Percentiles rank a stretch among this genome's conserved stretches.
Evolutionary conservation across 2,888 invertebrate genomes (phyloP).

Genomic region (Diaphora mendica): DNA sequence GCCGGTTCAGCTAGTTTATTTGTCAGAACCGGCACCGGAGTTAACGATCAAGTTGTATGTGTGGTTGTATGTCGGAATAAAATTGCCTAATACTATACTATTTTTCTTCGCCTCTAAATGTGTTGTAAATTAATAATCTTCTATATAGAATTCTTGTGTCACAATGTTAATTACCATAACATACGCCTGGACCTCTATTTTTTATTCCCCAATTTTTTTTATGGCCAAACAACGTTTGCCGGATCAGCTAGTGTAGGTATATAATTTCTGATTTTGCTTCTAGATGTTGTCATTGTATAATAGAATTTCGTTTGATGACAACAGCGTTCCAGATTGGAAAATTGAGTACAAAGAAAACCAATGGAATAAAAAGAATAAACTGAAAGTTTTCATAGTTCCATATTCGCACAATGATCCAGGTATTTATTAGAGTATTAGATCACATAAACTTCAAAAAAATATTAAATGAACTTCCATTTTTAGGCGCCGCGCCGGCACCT

Average conservation of each 20-base stretch:
- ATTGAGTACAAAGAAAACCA: constrained; percentile 92
- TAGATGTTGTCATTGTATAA: constrained; percentile 97
- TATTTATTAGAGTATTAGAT: constrained; percentile 51
- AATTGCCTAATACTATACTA: not conserved
- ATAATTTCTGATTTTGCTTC: constrained; percentile 26
- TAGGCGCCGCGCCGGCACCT: no score
- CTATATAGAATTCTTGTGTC: no score
- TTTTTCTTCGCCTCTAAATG: not conserved
- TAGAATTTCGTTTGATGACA: constrained; percentile 94
- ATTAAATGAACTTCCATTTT: not conserved
- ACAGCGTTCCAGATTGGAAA: constrained; percentile 98
- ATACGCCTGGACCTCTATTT: no score
- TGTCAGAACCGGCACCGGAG: no score
- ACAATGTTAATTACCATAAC: no score
- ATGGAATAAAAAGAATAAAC: constrained; percentile 92
- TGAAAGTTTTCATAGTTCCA: constrained; percentile 98
- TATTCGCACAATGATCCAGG: constrained; percentile 99
- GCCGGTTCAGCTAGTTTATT: no score
- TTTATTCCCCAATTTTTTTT: no score
- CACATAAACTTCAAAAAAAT: not conserved
- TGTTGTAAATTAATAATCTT: no score
- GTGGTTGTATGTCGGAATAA: not conserved
- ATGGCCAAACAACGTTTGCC: no score
- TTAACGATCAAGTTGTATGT: not conserved
- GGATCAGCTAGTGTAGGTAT: no score